Evolutionary conservation across 2,113 vertebrate genomes (phyloP), one percentile per base, ranked within the genome.

Genomic region (Morone saxatilis): DNA sequence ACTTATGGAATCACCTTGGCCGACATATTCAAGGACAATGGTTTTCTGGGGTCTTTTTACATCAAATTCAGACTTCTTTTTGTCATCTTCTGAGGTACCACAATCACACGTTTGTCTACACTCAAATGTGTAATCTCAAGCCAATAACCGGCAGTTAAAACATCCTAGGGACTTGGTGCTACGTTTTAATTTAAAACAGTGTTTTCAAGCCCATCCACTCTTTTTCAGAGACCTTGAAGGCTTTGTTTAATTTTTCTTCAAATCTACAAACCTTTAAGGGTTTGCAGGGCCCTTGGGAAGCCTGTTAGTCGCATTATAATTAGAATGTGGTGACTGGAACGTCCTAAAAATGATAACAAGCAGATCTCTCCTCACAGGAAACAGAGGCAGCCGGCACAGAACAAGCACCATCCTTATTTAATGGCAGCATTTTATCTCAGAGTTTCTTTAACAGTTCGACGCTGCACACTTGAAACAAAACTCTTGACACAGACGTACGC

Each of bases 251-350:
- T 71, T 76, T 53, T 56, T 50, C 19, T n/a, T 45, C 45, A 68
- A 79, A 81, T 45, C 10, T 9, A 82, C 4, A 85, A 72, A 43
- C 65, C 81, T 83, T 71, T 1, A 14, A 16, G 69, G 63, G 43
- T 54, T 74, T 51, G 2, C 12, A n/a, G 8, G 47, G 53, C 76
- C 56, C 69, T 40, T 7, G 41, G 60, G 85, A 22, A 45, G 51
- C n/a, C 38, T 40, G 40, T 59, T 19, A 41, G 45, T 63, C 40
- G 36, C 13, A 13, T 88, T 69, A 80, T 56, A 81, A 81, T 86
- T 81, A 74, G 65, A 78, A 68, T 1, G 63, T 47, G 50, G 38
- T 22, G 76, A 61, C 65, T 57, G 48, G 43, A 60, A 67, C 6
- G 4, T 22, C 47, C 12, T 60, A 19, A 41, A 81, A 51, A 19